These are phyloP conservation scores for Silurus meridionalis DNA, from an alignment of 2,113 vertebrate species.

Conservation along the genomic window DNA sequence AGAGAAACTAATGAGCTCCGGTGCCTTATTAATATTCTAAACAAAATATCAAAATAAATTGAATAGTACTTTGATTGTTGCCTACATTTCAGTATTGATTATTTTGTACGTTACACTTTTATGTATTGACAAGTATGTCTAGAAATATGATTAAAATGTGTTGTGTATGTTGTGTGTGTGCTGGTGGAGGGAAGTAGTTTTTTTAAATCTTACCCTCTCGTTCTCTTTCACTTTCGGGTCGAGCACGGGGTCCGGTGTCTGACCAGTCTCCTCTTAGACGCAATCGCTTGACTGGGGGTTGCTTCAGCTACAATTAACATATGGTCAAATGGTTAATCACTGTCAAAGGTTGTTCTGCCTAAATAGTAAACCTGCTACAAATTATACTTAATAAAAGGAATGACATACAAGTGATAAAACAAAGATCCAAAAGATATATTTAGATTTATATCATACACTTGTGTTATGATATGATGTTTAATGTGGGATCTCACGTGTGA, in stretches of 20 bases:
- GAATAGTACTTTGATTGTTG: not conserved
- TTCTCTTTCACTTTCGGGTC: conserved; percentile 95
- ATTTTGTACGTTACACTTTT: not conserved
- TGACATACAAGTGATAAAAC: not conserved
- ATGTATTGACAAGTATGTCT: not conserved
- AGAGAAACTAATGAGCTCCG: conserved; percentile 27
- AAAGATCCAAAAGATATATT: not conserved
- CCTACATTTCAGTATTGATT: conserved; percentile 19
- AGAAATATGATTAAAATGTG: not conserved
- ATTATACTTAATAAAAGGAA: not conserved
- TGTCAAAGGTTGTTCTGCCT: conserved; percentile 6
- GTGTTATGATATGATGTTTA: not conserved
- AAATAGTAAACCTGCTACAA: not conserved
- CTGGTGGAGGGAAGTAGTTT: not conserved
- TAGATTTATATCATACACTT: not conserved
- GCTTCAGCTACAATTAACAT: conserved; percentile 78
- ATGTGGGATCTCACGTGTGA: not conserved
- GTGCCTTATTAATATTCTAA: conserved; percentile 6
- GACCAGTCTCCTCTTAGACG: conserved; percentile 96
- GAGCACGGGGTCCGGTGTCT: conserved; percentile 94
- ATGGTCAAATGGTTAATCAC: not conserved
- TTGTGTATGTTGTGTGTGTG: conserved; percentile 9
- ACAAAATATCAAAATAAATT: conserved; percentile 10
- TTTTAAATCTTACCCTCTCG: conserved; percentile 82
- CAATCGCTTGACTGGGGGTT: conserved; percentile 95